Conservation (phyloP, 2,888 invertebrate genomes). For the Meta bourneti region DNA sequence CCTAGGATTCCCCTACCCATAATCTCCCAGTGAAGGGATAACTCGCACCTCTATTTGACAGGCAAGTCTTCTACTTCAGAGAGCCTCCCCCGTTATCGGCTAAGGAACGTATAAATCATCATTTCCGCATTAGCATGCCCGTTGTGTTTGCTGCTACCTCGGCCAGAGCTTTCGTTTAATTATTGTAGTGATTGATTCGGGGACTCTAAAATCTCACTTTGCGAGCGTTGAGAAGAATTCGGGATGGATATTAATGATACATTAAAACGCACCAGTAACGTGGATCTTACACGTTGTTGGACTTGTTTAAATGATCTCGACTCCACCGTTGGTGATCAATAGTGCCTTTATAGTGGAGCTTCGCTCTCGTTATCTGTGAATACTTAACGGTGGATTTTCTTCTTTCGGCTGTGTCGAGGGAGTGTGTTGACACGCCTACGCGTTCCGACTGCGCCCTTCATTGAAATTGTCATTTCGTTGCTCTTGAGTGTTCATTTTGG, state of each 20-base stretch:
- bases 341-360: neutral
- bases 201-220: constrained; percentile 51
- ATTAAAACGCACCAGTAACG: constrained; percentile 6
- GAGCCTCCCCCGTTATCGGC: constrained; percentile 25
- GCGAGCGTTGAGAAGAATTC: constrained; percentile 11
- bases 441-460: no score
- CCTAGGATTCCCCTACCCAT: constrained; percentile 20
- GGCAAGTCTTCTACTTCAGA: constrained; percentile 26
- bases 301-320: constrained; percentile 26
- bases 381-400: no score
- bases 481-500: no score
- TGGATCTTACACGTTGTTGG: neutral
- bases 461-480: no score
- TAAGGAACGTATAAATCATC: constrained; percentile 56
- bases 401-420: no score
- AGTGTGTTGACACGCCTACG: no score
- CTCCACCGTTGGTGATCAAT: constrained; percentile 15
- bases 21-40: constrained; percentile 34
- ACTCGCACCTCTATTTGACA: constrained; percentile 31
- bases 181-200: constrained; percentile 59
- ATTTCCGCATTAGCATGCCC: constrained; percentile 48
- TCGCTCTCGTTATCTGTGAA: no score
- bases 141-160: constrained; percentile 23
- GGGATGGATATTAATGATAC: constrained; percentile 49
- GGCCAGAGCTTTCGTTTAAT: constrained; percentile 44